These are phyloP conservation scores for Drosophila vallismaia DNA, from an alignment of 2,888 invertebrate genomes.

Conservation along the genomic window DNA sequence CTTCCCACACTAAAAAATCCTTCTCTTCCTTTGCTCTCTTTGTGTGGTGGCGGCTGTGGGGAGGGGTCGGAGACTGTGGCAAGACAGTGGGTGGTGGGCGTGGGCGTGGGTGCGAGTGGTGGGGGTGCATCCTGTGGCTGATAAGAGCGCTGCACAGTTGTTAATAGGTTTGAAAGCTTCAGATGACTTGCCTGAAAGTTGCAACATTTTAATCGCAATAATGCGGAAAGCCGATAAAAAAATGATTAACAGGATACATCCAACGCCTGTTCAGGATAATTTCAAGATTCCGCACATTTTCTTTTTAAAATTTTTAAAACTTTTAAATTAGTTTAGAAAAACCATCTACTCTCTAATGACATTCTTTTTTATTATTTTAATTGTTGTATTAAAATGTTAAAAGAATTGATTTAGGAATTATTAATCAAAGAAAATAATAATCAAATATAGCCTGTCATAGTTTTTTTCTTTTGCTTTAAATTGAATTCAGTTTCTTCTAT, in stretches of 20 bases:
- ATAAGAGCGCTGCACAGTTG: conserved; percentile 70
- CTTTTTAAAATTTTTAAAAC: no score
- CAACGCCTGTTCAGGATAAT: neutral
- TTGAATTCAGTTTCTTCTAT: no score
- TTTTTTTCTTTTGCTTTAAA: no score
- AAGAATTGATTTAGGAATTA: no score
- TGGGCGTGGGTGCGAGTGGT: neutral
- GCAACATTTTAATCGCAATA: conserved; percentile 78
- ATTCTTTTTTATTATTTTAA: no score
- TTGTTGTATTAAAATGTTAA: no score
- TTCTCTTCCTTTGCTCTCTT: conserved; percentile 34
- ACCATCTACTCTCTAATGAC: no score
- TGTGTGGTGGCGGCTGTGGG: conserved; percentile 37
- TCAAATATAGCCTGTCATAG: no score
- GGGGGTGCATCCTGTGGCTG: conserved; percentile 51
- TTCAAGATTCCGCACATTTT: no score
- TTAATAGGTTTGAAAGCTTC: conserved; percentile 57
- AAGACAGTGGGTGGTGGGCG: conserved; percentile 17
- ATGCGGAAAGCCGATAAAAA: conserved; percentile 59
- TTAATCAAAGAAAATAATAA: no score
- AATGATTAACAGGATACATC: conserved; percentile 19
- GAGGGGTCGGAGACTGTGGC: conserved; percentile 23
- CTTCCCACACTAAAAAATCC: conserved; percentile 16
- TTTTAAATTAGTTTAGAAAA: no score
- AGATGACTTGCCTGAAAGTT: conserved; percentile 48